These are phyloP conservation scores for Halcyon senegalensis DNA, from an alignment of 2,113 vertebrate genomes.

Conservation along the genomic window DNA sequence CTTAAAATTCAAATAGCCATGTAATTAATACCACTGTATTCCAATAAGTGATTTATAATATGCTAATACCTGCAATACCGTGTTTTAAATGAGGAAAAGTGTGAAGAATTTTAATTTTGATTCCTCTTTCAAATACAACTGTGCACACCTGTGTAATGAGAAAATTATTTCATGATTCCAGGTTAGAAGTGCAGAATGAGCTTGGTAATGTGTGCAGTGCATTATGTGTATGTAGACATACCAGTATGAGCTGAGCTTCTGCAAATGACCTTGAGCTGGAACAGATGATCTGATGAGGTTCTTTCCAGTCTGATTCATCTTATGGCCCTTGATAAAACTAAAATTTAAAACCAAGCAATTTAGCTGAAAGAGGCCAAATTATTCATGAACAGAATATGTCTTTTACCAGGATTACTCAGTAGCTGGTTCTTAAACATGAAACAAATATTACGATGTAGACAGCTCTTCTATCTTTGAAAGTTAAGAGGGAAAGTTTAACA, in stretches of 20 bases:
- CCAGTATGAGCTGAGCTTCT: neutral
- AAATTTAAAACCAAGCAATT: neutral
- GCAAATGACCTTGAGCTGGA: neutral
- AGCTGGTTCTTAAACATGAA: neutral
- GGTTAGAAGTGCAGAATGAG: neutral
- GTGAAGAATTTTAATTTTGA: neutral
- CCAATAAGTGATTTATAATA: constrained; percentile 11
- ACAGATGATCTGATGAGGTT: neutral
- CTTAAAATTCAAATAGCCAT: neutral
- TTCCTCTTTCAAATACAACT: neutral
- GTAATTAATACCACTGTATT: constrained; percentile 44
- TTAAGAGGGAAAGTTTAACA: neutral
- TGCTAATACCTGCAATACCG: neutral
- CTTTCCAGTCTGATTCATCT: neutral
- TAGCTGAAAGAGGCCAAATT: neutral
- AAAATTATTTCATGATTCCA: neutral
- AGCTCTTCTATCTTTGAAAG: neutral
- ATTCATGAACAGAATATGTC: neutral
- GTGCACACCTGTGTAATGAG: neutral
- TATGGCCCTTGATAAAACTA: neutral
- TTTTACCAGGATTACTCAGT: neutral
- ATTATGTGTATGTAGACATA: neutral
- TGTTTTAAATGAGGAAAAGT: neutral
- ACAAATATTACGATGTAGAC: neutral
- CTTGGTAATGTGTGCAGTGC: neutral